Evolutionary conservation across 2,113 vertebrate genomes (phyloP).

Genomic region (Lamprotornis superbus): DNA sequence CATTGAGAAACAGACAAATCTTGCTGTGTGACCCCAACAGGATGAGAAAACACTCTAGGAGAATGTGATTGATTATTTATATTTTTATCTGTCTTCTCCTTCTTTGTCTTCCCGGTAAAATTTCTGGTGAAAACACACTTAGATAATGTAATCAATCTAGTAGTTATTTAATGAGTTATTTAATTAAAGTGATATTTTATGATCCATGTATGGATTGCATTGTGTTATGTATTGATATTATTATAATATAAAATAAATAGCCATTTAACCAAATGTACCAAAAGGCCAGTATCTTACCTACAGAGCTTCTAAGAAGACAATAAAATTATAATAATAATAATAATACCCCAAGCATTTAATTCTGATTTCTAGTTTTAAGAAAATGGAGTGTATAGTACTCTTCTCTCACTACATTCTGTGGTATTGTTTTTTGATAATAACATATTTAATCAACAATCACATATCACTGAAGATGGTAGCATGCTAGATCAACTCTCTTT

Average conservation of each 20-base stretch:
- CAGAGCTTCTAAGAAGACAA: neutral
- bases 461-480: neutral
- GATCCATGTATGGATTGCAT: neutral
- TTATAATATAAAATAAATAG: neutral
- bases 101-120: neutral
- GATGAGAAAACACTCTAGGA: neutral
- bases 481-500: neutral
- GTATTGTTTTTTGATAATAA: neutral
- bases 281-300: neutral
- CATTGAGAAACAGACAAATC: neutral
- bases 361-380: neutral
- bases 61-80: fast-evolving
- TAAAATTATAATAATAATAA: neutral
- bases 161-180: neutral
- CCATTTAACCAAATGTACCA: neutral
- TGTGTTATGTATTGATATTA: neutral
- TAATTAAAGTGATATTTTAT: neutral
- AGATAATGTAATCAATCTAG: neutral
- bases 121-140: neutral
- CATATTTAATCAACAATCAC: neutral
- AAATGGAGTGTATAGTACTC: neutral
- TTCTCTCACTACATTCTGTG: neutral
- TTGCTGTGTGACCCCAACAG: neutral
- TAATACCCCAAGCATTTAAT: neutral
- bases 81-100: neutral